Conservation (phyloP, 2,888 invertebrate species). For the Nephrotoma guestfalica region DNA sequence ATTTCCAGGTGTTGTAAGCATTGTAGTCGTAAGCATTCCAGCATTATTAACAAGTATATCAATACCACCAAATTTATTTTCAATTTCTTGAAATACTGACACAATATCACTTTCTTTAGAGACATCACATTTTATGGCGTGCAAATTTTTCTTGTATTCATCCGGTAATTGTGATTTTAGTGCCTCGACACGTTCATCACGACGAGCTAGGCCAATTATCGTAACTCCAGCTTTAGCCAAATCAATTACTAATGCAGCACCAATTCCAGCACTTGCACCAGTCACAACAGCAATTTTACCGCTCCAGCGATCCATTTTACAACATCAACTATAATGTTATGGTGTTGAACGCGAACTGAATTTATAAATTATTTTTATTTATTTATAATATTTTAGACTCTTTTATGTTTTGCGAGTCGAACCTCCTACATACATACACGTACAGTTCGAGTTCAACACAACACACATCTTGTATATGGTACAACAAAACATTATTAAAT, state of each 20-base stretch:
- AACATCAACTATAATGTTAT: too few relatives aligned
- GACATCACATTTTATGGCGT: slow-evolving; percentile 32
- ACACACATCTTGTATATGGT: too few relatives aligned
- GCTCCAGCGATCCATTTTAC: slow-evolving; percentile 40
- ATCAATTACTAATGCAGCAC: slow-evolving; percentile 34
- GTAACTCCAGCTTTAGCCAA: slow-evolving; percentile 36
- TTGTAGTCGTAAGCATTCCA: slow-evolving; percentile 23
- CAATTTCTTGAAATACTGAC: slow-evolving; percentile 36
- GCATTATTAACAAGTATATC: slow-evolving; percentile 44
- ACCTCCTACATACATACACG: too few relatives aligned
- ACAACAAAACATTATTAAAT: too few relatives aligned
- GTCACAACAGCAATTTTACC: slow-evolving; percentile 48
- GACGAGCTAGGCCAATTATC: slow-evolving; percentile 40
- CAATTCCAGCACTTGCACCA: slow-evolving; percentile 49
- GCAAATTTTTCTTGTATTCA: slow-evolving; percentile 17
- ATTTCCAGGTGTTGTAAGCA: slow-evolving; percentile 14
- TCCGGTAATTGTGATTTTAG: slow-evolving; percentile 17
- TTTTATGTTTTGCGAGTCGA: too few relatives aligned
- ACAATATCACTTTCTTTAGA: slow-evolving; percentile 37
- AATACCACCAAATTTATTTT: slow-evolving; percentile 34
- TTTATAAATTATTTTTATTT: too few relatives aligned
- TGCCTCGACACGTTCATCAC: slow-evolving; percentile 27
- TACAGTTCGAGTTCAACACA: too few relatives aligned
- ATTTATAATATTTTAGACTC: too few relatives aligned
- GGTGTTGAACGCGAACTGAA: too few relatives aligned